Evolutionary conservation across 2,797 vertebrate genomes (phyloP), one percentile per base, ranked within the genome.

Genomic region (Enteromius mattozi): DNA sequence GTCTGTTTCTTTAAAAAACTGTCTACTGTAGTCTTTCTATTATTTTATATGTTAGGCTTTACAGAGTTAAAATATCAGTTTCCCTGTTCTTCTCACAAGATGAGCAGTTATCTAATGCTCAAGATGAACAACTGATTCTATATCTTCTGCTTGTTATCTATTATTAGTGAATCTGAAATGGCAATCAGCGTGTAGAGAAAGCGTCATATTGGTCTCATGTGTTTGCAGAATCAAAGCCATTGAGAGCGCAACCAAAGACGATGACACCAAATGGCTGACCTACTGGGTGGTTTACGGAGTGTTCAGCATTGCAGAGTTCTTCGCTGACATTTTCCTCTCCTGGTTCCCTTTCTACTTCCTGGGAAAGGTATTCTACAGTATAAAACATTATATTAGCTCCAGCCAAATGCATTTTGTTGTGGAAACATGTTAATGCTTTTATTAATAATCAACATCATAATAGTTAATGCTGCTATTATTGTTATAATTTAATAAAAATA

Each of bases 271-370:
- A 89, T 99, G 98, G 98, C 95, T 99, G 90, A 99, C 96, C 37
- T 99, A 99, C 92, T 99, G 98, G 98, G 98, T 99, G 27, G 98
- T 99, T 5, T 98, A 99, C 1, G 98, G 98, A 0, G 78, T 99
- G 89, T 99, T 99, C 94, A 99, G 98, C 77, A 96, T 99, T 89
- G 97, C 90, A 0, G 98, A 99, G 88, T 99, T 99, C 91, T 99
- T 99, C 82, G 97, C 98, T 1, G 98, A 99, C 78, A 96, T 99
- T 84, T 97, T 99, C 92, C 94, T 99, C 68, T 99, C 96, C 66
- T 99, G 98, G 98, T 98, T 99, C 86, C 98, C 98, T 0, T 99
- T 99, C 92, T 99, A 99, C 94, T 99, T 99, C 85, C 97, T 98
- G 88, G 90, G 96, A 88, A 99, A 99, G 98, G 98, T 99, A 92